A percentile compares a stretch with the other conserved stretches of the same genome.
Conservation (phyloP, 2,113 vertebrate genomes). For the Phycodurus eques region DNA sequence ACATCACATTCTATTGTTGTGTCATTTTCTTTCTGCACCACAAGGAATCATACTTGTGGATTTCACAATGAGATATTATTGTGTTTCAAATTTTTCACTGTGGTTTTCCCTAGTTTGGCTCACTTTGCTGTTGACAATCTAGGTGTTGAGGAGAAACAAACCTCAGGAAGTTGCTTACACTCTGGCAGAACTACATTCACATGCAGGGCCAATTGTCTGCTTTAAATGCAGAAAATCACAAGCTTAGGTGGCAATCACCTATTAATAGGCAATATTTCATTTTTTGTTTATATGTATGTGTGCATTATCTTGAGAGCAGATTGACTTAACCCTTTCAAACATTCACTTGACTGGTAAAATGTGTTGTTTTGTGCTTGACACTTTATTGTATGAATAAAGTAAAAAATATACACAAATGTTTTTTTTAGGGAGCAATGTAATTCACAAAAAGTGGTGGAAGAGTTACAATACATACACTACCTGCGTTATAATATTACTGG, state of each 20-base stretch:
- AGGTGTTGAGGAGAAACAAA: conserved; percentile 36
- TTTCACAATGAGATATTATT: conserved; percentile 19
- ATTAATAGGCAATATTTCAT: conserved; percentile 17
- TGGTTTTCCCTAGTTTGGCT: conserved; percentile 11
- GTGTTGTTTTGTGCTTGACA: conserved; percentile 49
- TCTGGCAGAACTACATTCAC: conserved; percentile 16
- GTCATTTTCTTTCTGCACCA: not conserved
- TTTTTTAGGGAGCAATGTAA: not conserved
- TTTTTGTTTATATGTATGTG: conserved; percentile 21
- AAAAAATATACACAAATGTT: conserved; percentile 21
- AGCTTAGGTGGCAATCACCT: conserved; percentile 23
- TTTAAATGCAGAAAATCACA: conserved; percentile 25
- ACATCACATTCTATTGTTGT: not conserved
- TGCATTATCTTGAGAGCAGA: conserved; percentile 20
- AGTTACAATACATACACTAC: not conserved
- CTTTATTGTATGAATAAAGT: conserved; percentile 56
- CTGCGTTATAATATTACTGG: not conserved
- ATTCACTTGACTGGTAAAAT: conserved; percentile 20
- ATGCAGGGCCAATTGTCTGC: conserved; percentile 12
- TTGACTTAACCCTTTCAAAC: conserved; percentile 17
- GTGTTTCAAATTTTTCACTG: not conserved
- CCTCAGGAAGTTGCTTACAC: conserved; percentile 40
- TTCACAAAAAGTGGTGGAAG: not conserved
- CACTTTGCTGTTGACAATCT: conserved; percentile 62
- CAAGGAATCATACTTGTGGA: conserved; percentile 1